phyloP scores from a whole-genome alignment of 1,140 invertebrate genomes.

The Dendrolimus kikuchii region DNA sequence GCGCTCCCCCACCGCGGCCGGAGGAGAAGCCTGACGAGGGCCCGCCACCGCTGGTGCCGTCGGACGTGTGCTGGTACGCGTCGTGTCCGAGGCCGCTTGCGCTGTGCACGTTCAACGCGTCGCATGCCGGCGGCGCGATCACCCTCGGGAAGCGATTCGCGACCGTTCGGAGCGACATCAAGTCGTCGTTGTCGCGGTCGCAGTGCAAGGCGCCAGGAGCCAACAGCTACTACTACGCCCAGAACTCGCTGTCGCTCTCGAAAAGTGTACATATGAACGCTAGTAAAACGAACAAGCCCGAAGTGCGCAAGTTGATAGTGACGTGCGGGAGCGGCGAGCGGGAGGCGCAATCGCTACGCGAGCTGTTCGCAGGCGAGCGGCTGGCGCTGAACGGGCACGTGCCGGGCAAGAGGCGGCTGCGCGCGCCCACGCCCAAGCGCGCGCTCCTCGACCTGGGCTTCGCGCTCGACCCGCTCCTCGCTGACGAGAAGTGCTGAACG shows the following conservation, averaged over 20 bases:
- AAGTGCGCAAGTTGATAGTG: conserved; percentile 64
- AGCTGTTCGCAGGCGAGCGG: conserved; percentile 34
- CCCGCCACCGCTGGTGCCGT: conserved; percentile 34
- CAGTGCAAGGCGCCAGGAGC: conserved; percentile 34
- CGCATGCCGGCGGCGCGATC: conserved; percentile 57
- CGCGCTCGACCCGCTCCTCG: conserved; percentile 59
- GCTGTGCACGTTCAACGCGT: conserved; percentile 63
- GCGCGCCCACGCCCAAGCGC: conserved; percentile 21
- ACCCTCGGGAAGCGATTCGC: conserved; percentile 59
- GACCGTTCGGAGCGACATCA: conserved; percentile 62
- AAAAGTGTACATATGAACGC: conserved; percentile 59
- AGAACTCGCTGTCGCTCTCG: conserved; percentile 42
- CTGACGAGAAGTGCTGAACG: conserved; percentile 68
- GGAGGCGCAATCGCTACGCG: conserved; percentile 46
- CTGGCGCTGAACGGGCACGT: conserved; percentile 42
- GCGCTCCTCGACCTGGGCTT: conserved; percentile 58
- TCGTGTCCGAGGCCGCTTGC: conserved; percentile 60
- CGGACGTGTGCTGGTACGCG: conserved; percentile 64
- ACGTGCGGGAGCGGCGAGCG: conserved; percentile 41
- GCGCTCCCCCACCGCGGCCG: conserved; percentile 14
- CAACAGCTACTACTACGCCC: conserved; percentile 46
- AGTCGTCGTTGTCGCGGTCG: conserved; percentile 48
- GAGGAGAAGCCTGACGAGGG: conserved; percentile 35
- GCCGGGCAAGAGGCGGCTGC: conserved; percentile 37
- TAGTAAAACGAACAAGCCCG: conserved; percentile 55